phyloP scores from a whole-genome alignment of 1,140 invertebrate genomes.

The Drosophila pachea region DNA sequence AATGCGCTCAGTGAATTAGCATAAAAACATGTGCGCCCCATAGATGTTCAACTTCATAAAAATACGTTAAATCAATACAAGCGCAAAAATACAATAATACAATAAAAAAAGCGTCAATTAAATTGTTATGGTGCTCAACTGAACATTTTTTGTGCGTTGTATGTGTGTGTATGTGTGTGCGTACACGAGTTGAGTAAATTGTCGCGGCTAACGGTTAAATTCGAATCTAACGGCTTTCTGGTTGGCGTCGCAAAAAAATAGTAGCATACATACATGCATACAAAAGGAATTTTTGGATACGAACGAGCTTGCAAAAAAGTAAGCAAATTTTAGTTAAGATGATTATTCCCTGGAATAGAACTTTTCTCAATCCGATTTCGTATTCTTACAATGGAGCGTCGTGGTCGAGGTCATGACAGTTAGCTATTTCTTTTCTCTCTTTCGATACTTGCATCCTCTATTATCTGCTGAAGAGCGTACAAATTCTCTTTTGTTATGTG shows the following conservation, averaged over 20 bases:
- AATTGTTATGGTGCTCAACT: constrained; percentile 32
- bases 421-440: no score
- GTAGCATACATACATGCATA: constrained; percentile 37
- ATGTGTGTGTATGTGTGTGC: constrained; percentile 10
- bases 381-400: no score
- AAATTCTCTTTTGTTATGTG: no score
- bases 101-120: constrained; percentile 17
- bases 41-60: constrained; percentile 12
- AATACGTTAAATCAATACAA: constrained; percentile 15
- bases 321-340: constrained; percentile 9
- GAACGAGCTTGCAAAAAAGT: constrained; percentile 22
- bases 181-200: constrained; percentile 3
- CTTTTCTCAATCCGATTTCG: no score
- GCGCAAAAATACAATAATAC: constrained; percentile 1
- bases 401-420: no score
- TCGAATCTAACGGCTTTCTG: constrained; percentile 47
- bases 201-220: constrained; percentile 4
- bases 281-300: constrained; percentile 36
- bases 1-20: constrained; percentile 5
- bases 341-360: no score
- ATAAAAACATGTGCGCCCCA: constrained; percentile 37
- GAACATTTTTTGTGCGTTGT: neutral
- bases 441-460: no score
- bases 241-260: constrained; percentile 2
- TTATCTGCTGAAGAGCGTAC: no score